Evolutionary conservation across 2,888 invertebrate species (phyloP).

Genomic region (Steinernema hermaphroditum): DNA sequence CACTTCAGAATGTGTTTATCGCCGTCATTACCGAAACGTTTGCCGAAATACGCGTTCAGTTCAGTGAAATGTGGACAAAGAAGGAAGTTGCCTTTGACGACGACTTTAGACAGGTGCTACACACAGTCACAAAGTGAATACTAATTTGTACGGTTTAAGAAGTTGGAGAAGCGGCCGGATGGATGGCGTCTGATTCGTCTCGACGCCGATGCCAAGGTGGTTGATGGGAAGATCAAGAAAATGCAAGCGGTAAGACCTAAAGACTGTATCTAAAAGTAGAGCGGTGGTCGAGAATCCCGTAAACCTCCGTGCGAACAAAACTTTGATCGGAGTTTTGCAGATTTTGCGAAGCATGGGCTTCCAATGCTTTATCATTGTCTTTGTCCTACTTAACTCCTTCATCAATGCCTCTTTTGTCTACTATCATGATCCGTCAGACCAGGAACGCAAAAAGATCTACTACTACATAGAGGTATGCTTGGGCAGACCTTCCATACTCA

Average conservation of each 20-base stretch:
- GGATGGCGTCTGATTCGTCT: conserved; percentile 94
- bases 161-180: conserved; percentile 80
- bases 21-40: conserved; percentile 87
- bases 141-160: conserved; percentile 36
- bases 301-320: too few species aligned
- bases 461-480: conserved; percentile 65
- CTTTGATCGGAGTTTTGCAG: too few species aligned
- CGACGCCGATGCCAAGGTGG: conserved; percentile 73
- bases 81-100: conserved; percentile 62
- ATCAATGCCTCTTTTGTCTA: conserved; percentile 94
- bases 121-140: too few species aligned
- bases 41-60: conserved; percentile 82
- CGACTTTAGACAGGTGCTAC: conserved; percentile 56
- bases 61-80: conserved; percentile 94
- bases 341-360: conserved; percentile 88
- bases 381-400: conserved; percentile 91
- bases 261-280: too few species aligned
- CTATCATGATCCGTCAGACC: conserved; percentile 78
- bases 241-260: conserved; percentile 46
- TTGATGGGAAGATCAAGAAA: conserved; percentile 41
- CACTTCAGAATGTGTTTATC: conserved; percentile 88
- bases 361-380: conserved; percentile 78
- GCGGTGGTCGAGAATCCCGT: too few species aligned
- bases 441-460: conserved; percentile 51
- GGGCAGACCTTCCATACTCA: too few species aligned